A percentile compares a stretch with the other conserved stretches of the same genome.
Evolutionary conservation across 1,140 invertebrate species (phyloP).

Genomic region (Diplogasteroides magnus): DNA sequence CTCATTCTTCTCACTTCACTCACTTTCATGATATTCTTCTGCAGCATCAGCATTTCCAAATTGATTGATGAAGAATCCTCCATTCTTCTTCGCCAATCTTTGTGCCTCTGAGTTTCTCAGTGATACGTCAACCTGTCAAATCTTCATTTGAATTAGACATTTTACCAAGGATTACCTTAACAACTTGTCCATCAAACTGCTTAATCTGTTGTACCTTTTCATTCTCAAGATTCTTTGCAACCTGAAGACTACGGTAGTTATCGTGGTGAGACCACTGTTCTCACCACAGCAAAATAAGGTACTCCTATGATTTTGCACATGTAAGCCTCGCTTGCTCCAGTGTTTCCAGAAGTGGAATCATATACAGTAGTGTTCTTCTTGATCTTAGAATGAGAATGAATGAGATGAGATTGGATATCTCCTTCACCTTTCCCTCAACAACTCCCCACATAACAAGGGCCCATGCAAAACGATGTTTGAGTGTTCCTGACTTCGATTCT

Average conservation of each 20-base stretch:
- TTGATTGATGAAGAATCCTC: conserved; percentile 43
- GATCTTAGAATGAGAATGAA: conserved; percentile 14
- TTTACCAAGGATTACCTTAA: conserved; percentile 4
- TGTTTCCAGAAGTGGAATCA: conserved; percentile 44
- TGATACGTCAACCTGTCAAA: background rate
- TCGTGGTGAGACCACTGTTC: background rate
- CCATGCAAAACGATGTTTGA: conserved; percentile 44
- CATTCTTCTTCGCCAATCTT: conserved; percentile 28
- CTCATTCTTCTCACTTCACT: background rate
- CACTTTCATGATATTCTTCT: conserved; percentile 39
- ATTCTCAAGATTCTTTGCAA: conserved; percentile 36
- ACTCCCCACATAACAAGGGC: conserved; percentile 41
- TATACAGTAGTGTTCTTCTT: conserved; percentile 35
- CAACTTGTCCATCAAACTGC: conserved; percentile 31
- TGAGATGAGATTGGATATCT: background rate
- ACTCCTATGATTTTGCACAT: conserved; percentile 36
- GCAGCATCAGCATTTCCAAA: conserved; percentile 41
- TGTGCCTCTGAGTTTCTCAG: background rate
- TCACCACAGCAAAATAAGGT: conserved; percentile 39
- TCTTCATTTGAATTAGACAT: background rate
- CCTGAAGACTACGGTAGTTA: conserved; percentile 12
- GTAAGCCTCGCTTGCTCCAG: conserved; percentile 42
- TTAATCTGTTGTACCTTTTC: conserved; percentile 36
- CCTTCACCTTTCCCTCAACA: conserved; percentile 29
- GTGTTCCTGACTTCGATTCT: conserved; percentile 26